Conservation (phyloP, 2,888 invertebrate genomes). For the Seladonia tumulorum region DNA sequence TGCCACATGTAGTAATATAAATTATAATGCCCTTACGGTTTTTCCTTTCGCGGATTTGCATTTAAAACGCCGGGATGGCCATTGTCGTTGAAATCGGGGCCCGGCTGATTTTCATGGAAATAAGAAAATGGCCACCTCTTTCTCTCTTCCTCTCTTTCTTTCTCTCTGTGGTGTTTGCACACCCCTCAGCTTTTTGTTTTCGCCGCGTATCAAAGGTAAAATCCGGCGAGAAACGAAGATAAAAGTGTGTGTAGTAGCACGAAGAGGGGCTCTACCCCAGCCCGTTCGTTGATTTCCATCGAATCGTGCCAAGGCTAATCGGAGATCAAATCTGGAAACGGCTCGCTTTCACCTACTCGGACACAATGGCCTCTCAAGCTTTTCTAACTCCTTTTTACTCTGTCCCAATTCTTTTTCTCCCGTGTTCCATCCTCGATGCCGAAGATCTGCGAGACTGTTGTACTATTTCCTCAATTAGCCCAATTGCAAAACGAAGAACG, state of each 20-base stretch:
- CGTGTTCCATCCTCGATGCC: background rate
- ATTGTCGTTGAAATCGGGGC: constrained; percentile 78
- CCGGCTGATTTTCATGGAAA: constrained; percentile 78
- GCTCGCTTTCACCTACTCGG: constrained; percentile 66
- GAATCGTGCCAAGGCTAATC: constrained; percentile 72
- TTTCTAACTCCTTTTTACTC: constrained; percentile 48
- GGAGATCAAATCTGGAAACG: constrained; percentile 64
- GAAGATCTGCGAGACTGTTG: constrained; percentile 42
- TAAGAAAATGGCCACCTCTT: constrained; percentile 63
- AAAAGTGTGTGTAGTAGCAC: background rate
- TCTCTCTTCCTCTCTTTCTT: background rate
- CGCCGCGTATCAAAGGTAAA: constrained; percentile 12
- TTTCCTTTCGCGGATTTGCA: constrained; percentile 82
- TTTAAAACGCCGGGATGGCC: constrained; percentile 79
- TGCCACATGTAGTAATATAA: constrained; percentile 84
- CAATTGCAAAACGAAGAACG: constrained; percentile 24
- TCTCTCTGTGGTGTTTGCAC: background rate
- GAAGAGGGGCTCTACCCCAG: constrained; percentile 19
- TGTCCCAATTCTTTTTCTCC: background rate
- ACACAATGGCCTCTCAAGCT: constrained; percentile 57
- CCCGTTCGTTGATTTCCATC: constrained; percentile 53
- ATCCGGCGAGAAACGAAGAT: background rate
- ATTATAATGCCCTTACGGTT: constrained; percentile 84
- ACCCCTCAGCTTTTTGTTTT: background rate
- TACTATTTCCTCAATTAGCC: constrained; percentile 40